Percentiles rank a stretch among this genome's conserved stretches.
Conservation (phyloP, 2,888 invertebrate species). For the Microctonus brassicae region DNA sequence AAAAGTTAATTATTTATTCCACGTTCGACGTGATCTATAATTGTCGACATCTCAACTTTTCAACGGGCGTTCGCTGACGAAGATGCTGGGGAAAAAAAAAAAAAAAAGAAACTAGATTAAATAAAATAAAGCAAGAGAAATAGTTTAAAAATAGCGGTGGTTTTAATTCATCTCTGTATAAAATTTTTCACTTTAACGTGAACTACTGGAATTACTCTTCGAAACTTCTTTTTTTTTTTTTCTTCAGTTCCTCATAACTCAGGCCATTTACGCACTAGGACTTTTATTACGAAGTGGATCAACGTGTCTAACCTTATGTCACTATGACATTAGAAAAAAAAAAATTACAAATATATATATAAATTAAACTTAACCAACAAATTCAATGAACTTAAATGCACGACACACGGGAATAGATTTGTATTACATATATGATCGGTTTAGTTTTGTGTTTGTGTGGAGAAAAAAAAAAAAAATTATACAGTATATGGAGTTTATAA, state of each 20-base stretch:
- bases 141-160: background rate
- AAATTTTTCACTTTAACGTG: no score
- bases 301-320: conserved; percentile 52
- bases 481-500: no score
- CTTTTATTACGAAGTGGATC: conserved; percentile 48
- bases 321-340: background rate
- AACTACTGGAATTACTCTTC: background rate
- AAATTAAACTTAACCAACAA: no score
- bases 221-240: conserved; percentile 33
- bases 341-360: no score
- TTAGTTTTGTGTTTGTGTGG: no score
- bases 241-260: conserved; percentile 65
- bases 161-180: no score
- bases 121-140: background rate
- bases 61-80: background rate
- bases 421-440: no score
- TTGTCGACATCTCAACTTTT: conserved; percentile 13
- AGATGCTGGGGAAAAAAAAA: background rate
- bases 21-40: conserved; percentile 24
- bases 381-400: no score
- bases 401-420: no score
- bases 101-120: conserved; percentile 16
- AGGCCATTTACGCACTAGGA: conserved; percentile 54
- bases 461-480: no score
- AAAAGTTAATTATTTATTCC: conserved; percentile 20